Conservation (phyloP, 2,888 invertebrate genomes). For the Anorthoa munda region DNA sequence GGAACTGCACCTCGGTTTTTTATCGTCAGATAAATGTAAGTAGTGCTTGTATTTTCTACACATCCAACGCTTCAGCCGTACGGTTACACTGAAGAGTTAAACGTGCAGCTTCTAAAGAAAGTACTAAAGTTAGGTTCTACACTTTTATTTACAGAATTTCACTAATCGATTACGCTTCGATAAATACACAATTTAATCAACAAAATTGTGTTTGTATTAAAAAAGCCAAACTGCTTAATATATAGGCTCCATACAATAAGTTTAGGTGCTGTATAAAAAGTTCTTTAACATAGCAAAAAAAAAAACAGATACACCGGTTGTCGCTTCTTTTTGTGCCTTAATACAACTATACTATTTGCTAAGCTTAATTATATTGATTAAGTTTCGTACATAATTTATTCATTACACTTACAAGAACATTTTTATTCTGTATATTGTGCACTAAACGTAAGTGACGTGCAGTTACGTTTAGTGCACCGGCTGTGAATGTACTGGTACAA, state of each 20-base stretch:
- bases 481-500: constrained; percentile 9
- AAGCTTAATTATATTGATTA: constrained; percentile 50
- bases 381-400: constrained; percentile 50
- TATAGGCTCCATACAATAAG: constrained; percentile 17
- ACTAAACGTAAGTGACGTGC: background rate
- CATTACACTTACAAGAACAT: constrained; percentile 35
- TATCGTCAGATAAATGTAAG: background rate
- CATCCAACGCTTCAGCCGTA: background rate
- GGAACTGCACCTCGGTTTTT: background rate
- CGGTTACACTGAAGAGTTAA: background rate
- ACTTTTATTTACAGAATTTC: constrained; percentile 39
- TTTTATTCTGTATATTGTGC: constrained; percentile 25
- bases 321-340: constrained; percentile 24
- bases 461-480: constrained; percentile 1
- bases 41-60: background rate
- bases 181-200: constrained; percentile 21
- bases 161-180: constrained; percentile 31
- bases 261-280: constrained; percentile 8
- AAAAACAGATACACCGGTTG: constrained; percentile 2
- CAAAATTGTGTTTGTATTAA: constrained; percentile 8
- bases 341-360: constrained; percentile 40
- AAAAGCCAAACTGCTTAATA: constrained; percentile 7
- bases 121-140: constrained; percentile 11
- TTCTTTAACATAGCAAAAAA: constrained; percentile 1
- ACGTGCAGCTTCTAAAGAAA: constrained; percentile 1